Base-by-base conservation (phyloP, 2,888 invertebrate species). In the Ectemnius continuus region DNA sequence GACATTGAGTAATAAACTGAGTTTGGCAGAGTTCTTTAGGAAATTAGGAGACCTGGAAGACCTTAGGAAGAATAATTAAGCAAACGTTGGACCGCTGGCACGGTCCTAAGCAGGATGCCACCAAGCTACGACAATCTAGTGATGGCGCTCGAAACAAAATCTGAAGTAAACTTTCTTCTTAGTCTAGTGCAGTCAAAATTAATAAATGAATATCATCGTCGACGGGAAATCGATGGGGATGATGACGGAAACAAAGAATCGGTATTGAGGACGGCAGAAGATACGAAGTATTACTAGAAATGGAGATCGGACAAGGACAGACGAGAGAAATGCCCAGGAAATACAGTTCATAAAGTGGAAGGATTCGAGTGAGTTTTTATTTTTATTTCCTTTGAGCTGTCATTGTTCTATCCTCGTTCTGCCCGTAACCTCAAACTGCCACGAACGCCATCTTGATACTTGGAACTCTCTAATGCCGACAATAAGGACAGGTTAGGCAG, bases 101-200 rank as follows among this genome's bases (percentile, higher is more conserved):
- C 2, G 20, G 2, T 20, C 20, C 20, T 20, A 20, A 20, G 20
- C 20, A 20, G 20, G 1, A 2, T 20, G 20, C 20, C 20, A 20
- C 20, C 1, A 20, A 20, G 20, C 20, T 20, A 20, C 20, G 20
- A 20, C 2, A 20, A 1, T 20, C 20, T 2, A 20, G 20, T 20
- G 20, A 20, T 2, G 20, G 20, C 20, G 20, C 20, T 20, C 20
- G 20, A 20, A 18, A 66, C 66, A 2, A 61, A 61, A 4, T 18
- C 62, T 0, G 59, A 71, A 6, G n/a, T 20, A 0, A 61, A 58
- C 13, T 20, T 71, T 14, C 67, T 62, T 4, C 6, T 67, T 28
- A 61, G 58, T 11, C 28, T 70, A 0, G 61, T 70, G 3, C 61
- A 71, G 13, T 52, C 46, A 13, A 66, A 71, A 13, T 59, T 47